Percentiles rank a stretch among this genome's conserved stretches.
Conservation (phyloP, 2,113 vertebrate species). For the Strix uralensis region DNA sequence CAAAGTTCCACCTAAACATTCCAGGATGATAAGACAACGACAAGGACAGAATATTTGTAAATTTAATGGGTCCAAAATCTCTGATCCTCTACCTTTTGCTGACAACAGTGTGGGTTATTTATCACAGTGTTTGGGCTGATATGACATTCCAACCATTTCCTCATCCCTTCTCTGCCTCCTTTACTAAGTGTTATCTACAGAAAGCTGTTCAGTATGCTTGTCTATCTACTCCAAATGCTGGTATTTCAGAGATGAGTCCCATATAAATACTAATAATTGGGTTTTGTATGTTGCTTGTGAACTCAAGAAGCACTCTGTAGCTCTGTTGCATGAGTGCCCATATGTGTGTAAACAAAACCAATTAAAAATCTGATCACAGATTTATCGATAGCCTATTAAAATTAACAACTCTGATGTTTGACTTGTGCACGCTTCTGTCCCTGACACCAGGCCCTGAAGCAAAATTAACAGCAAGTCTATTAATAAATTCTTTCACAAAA, state of each 20-base stretch:
- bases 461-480: not conserved
- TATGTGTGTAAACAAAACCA: not conserved
- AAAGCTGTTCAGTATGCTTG: not conserved
- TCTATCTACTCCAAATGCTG: not conserved
- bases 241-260: not conserved
- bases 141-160: not conserved
- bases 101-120: not conserved
- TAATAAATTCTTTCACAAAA: not conserved
- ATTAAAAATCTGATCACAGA: not conserved
- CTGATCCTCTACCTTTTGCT: not conserved
- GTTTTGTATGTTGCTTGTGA: not conserved
- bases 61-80: not conserved
- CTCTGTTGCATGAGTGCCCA: not conserved
- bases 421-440: not conserved
- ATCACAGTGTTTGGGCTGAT: not conserved
- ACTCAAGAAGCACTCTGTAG: not conserved
- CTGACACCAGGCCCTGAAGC: not conserved
- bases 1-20: accelerated
- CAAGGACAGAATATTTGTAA: not conserved
- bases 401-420: not conserved
- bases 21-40: not conserved
- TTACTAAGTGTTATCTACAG: not conserved
- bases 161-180: not conserved
- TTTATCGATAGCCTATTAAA: not conserved
- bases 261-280: not conserved